Evolutionary conservation across 2,113 vertebrate species (phyloP), one percentile per base, ranked within the genome.

Genomic region (Hypocryptadius cinnamomeus): DNA sequence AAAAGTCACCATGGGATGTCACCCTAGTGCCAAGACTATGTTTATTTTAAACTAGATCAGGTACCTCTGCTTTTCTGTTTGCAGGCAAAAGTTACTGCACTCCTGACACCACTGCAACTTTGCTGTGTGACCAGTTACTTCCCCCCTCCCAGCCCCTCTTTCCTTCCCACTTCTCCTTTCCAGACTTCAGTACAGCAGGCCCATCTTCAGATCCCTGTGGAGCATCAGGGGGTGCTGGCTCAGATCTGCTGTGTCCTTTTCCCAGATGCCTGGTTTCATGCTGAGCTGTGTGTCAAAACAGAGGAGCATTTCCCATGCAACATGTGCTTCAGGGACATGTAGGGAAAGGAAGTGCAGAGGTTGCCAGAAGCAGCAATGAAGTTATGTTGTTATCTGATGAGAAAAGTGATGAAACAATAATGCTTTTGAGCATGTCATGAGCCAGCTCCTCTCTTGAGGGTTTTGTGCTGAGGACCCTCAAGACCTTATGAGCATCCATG

Each of bases 371-470:
- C 85, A 93, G 84, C 72, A 45, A 33, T 7, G 22, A 61, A 81
- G 45, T 90, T 65, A 37, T 40, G 31, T 45, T 70, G 69, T 70
- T 96, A 89, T 94, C 80, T 64, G 87, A 81, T 71, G 66, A 79
- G 84, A 77, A 90, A 85, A 82, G 56, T 70, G 85, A 95, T 54
- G 87, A 92, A 93, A 78, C 31, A 89, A 82, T 87, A 95, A 92
- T 73, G 42, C 54, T 80, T 77, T 51, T 21, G 42, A 87, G 59
- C n/a, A 4, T 39, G 64, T 82, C 28, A 10, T n/a, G 42, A 92
- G 64, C 37, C 71, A 94, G 44, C 57, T 88, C 47, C 25, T 64
- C 79, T 90, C 66, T 76, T 8, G 8, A 95, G 37, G 42, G 83
- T 64, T 89, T 89, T 54, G 53, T 73, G 74, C 68, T 72, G 54